Base-by-base conservation (phyloP, 2,113 vertebrate genomes). In the Neogale vison region DNA sequence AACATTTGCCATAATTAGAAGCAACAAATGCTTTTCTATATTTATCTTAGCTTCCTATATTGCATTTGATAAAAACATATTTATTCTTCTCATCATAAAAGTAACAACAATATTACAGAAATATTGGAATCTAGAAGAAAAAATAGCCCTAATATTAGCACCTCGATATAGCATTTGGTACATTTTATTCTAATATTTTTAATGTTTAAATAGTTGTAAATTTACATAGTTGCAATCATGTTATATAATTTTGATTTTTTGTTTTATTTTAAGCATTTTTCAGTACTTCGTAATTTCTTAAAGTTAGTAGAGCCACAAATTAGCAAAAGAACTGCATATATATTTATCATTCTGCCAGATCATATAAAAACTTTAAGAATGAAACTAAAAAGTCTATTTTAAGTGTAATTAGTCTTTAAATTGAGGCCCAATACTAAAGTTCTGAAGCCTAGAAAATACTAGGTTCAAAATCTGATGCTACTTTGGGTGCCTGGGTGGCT, bases 1-100 rank as follows among this genome's bases (percentile, higher is more conserved):
- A 96, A 92, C 20, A 95, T 69, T 23, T 91, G 24, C 45, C 47
- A 95, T 52, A 95, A 95, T 92, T 94, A 95, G 63, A 96, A 84
- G 21, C 31, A 88, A 50, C 23, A 94, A 92, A 93, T 69, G 5
- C 9, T 71, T 95, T 77, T 84, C 36, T 77, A 45, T 52, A 69
- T 84, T 94, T 96, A 95, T 74, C 42, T 82, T 74, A 93, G 24
- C 23, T 95, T 36, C 29, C 34, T 85, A 93, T 59, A 90, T 8
- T 93, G 50, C 2, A 88, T 91, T 86, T 95, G 95, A 3, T 67
- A 92, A 95, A 90, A 97, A 71, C 1, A 52, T 45, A 90, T 65
- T 92, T 87, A 87, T 88, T 90, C 61, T 92, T 71, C 45, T 4
- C 10, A 83, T 93, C 14, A 89, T 86, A 90, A 94, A 94, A 85